These are phyloP conservation scores for Melipona quadrifasciata DNA, from an alignment of 1,140 invertebrate species.

Conservation along the genomic window DNA sequence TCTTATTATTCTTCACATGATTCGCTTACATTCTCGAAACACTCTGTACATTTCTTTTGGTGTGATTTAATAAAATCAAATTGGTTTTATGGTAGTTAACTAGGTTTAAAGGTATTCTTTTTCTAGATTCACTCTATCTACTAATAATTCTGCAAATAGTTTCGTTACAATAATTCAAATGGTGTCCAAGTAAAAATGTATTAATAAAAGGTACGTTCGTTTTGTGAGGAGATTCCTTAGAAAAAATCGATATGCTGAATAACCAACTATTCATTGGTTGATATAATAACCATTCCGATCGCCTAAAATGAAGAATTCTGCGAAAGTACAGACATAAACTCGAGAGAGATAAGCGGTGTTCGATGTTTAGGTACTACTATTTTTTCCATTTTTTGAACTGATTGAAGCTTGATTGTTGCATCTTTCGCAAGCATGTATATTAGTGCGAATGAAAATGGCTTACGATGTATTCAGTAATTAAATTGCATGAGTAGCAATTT, in stretches of 20 bases:
- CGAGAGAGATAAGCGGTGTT: conserved; percentile 16
- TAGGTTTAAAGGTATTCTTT: background rate
- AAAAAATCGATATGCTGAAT: conserved; percentile 31
- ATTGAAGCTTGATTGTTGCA: background rate
- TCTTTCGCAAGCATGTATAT: background rate
- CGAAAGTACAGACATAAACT: background rate
- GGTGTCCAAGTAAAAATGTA: background rate
- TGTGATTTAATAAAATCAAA: background rate
- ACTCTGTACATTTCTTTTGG: background rate
- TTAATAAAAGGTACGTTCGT: background rate
- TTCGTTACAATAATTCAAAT: background rate
- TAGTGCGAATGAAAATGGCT: background rate
- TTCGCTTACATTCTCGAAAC: background rate
- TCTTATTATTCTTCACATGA: background rate
- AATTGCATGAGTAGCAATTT: conserved; percentile 10
- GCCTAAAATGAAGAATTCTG: conserved; percentile 1
- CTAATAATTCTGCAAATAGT: background rate
- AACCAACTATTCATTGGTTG: conserved; percentile 7
- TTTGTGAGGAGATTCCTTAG: conserved; percentile 23
- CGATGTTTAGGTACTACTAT: conserved; percentile 31
- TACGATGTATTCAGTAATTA: background rate
- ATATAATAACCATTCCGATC: background rate
- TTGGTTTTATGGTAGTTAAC: background rate
- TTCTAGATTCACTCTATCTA: background rate
- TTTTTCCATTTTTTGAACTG: background rate